Conservation (phyloP, 2,797 vertebrate genomes). For the Muscicapa comitata region DNA sequence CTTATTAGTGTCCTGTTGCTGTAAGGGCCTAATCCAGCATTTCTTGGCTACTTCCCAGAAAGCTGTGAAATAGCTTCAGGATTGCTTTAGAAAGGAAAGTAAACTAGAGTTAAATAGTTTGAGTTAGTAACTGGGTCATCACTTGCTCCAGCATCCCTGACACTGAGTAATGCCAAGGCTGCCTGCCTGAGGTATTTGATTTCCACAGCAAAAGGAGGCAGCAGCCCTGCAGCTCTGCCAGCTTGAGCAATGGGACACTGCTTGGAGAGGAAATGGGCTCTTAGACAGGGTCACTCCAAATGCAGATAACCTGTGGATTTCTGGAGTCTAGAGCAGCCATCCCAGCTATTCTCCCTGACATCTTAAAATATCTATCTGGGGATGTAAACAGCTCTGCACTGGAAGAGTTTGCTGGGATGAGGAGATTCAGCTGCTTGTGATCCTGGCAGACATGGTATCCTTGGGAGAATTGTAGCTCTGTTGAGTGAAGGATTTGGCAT, state of each 20-base stretch:
- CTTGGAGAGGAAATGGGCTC: neutral
- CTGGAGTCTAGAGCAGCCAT: neutral
- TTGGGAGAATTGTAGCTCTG: neutral
- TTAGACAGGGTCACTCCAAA: neutral
- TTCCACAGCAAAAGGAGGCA: neutral
- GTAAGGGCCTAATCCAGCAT: neutral
- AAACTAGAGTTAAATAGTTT: neutral
- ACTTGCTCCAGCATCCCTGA: neutral
- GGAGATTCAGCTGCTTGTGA: neutral
- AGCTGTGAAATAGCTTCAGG: neutral
- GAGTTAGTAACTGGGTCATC: neutral
- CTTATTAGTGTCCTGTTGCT: neutral
- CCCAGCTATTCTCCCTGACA: neutral
- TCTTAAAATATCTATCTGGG: neutral
- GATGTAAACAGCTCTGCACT: neutral
- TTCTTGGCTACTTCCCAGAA: neutral
- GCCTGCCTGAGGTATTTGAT: neutral
- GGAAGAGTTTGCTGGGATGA: neutral
- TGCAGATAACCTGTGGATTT: neutral
- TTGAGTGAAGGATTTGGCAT: neutral
- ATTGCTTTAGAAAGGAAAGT: neutral
- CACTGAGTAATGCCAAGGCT: neutral
- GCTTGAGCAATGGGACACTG: fast-evolving
- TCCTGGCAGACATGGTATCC: neutral
- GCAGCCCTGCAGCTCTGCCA: neutral